Percentiles rank a stretch among this genome's conserved stretches.
These are phyloP conservation scores for Sorex maritimensis DNA, from an alignment of 2,797 vertebrate species.

Conservation along the genomic window DNA sequence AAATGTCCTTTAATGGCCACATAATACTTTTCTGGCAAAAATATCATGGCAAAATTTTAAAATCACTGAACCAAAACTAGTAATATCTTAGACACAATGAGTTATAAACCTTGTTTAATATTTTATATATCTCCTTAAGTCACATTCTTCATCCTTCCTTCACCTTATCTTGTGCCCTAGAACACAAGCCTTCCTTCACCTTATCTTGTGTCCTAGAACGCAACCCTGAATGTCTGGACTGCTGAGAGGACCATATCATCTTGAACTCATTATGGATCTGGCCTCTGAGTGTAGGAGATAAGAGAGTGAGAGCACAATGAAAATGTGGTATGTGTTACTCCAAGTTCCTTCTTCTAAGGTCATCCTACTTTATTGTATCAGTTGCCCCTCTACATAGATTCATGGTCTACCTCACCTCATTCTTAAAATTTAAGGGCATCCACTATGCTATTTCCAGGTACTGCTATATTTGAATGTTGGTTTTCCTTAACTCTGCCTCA, in stretches of 20 bases:
- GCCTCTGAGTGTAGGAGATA: background rate
- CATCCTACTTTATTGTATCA: background rate
- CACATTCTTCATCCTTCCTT: background rate
- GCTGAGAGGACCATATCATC: too few relatives aligned
- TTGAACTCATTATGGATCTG: background rate
- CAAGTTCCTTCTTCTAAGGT: background rate
- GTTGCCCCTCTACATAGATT: background rate
- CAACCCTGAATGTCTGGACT: too few relatives aligned
- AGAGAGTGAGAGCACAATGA: background rate
- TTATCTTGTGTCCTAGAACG: background rate
- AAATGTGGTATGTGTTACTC: background rate
- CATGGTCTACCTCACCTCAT: background rate
- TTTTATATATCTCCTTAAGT: background rate
- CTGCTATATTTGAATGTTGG: background rate
- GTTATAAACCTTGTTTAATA: background rate
- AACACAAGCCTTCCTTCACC: background rate
- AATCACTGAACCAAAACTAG: background rate
- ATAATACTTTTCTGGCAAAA: too few relatives aligned
- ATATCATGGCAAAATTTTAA: background rate
- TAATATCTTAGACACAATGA: background rate
- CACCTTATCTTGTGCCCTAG: background rate
- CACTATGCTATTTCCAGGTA: background rate
- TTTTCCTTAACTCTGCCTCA: background rate
- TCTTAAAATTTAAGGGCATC: background rate
- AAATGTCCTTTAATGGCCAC: too few relatives aligned